A percentile compares a stretch with the other conserved stretches of the same genome.
Conservation (phyloP, 2,113 vertebrate genomes). For the Peromyscus maniculatus region DNA sequence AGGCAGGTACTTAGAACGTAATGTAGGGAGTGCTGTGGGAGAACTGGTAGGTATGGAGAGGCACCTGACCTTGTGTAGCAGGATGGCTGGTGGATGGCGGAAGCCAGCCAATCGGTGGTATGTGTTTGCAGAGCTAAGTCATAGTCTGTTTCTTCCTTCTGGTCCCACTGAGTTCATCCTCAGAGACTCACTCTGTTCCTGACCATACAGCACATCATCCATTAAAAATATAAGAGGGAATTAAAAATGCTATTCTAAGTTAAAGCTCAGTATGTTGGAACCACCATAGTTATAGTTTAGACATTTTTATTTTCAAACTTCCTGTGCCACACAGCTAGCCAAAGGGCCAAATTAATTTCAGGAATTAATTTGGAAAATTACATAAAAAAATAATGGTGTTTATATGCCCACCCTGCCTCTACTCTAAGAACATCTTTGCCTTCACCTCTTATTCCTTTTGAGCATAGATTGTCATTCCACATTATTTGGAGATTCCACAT, state of each 20-base stretch:
- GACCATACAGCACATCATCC: not conserved
- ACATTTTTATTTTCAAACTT: not conserved
- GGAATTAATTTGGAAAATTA: conserved; percentile 30
- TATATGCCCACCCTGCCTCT: not conserved
- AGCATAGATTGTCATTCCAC: not conserved
- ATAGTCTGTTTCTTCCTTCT: not conserved
- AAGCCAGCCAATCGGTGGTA: not conserved
- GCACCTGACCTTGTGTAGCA: not conserved
- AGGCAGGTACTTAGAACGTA: not conserved
- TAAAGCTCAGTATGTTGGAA: not conserved
- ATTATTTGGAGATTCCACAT: not conserved
- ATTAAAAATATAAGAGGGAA: not conserved
- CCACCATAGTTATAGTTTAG: not conserved
- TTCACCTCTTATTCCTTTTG: not conserved
- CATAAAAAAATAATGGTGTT: not conserved
- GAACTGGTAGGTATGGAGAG: not conserved
- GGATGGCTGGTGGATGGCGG: not conserved
- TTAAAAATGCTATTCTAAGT: not conserved
- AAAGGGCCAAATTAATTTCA: not conserved
- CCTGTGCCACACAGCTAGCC: not conserved
- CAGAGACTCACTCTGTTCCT: not conserved
- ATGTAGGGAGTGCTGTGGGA: not conserved
- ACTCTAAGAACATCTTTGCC: not conserved
- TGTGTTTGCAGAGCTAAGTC: not conserved
- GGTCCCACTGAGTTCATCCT: not conserved